Percentiles rank a stretch among this genome's conserved stretches.
These are phyloP conservation scores for Pocillopora grandis DNA, from an alignment of 92 coral and sea anemone species.

Conservation along the genomic window DNA sequence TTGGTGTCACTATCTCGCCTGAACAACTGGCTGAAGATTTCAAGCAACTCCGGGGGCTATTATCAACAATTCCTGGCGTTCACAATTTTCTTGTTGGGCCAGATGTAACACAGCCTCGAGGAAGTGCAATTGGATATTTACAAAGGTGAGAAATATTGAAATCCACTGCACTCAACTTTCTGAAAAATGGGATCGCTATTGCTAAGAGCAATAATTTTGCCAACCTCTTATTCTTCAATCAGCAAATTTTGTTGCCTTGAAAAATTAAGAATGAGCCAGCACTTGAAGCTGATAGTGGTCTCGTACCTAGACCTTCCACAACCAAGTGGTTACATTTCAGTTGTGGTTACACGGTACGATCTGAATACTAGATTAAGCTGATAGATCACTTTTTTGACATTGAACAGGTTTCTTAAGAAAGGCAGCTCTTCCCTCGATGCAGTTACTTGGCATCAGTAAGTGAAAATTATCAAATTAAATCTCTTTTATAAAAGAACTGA, in stretches of 20 bases:
- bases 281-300: neutral
- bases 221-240: neutral
- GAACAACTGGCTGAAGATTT: constrained; percentile 79
- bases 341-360: too few relatives aligned
- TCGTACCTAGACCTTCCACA: too few relatives aligned
- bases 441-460: constrained; percentile 42
- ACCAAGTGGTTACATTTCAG: too few relatives aligned
- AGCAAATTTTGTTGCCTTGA: neutral
- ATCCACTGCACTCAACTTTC: too few relatives aligned
- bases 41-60: constrained; percentile 43
- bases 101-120: constrained; percentile 29
- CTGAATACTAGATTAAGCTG: too few relatives aligned
- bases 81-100: constrained; percentile 27
- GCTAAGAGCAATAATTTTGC: too few relatives aligned
- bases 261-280: neutral
- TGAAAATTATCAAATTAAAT: neutral
- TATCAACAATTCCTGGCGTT: constrained; percentile 5
- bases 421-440: constrained; percentile 18
- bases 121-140: neutral
- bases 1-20: constrained; percentile 41
- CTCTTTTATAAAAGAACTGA: too few relatives aligned
- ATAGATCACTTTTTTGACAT: neutral
- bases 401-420: constrained; percentile 14
- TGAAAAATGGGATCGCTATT: too few relatives aligned
- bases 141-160: neutral